Evolutionary conservation across 64 coral and sea anemone species (phyloP).

Genomic region (Stichodactyla mertensii): DNA sequence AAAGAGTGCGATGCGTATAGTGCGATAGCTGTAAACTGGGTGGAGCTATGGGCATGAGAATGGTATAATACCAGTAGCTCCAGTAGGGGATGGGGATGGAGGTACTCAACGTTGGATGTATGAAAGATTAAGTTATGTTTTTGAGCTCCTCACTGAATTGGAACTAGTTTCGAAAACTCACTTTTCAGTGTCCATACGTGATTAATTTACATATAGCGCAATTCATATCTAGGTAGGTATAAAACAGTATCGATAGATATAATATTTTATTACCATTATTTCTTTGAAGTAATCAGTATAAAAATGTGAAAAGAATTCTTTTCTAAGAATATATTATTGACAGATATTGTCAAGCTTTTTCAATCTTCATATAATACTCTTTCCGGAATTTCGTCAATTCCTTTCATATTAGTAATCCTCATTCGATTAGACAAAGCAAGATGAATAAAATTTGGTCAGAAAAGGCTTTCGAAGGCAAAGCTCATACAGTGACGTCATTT

Average conservation of each 20-base stretch:
- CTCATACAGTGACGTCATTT: conserved; percentile 5
- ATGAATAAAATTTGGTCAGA: background rate
- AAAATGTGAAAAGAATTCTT: background rate
- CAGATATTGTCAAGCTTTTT: background rate
- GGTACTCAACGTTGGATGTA: too few species aligned
- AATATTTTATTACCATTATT: too few species aligned
- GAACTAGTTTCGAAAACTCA: too few species aligned
- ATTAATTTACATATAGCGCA: background rate
- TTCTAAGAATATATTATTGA: background rate
- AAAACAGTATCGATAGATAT: too few species aligned
- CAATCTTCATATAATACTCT: background rate
- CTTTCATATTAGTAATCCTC: conserved; percentile 10
- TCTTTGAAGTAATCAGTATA: background rate
- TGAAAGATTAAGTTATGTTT: too few species aligned
- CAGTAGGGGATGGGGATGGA: too few species aligned
- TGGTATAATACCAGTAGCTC: too few species aligned
- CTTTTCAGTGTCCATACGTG: background rate
- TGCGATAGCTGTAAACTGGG: too few species aligned
- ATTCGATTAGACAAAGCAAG: conserved; percentile 5
- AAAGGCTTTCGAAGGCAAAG: background rate
- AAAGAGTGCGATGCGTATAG: too few species aligned
- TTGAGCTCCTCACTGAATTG: too few species aligned
- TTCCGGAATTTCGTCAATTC: conserved; percentile 12
- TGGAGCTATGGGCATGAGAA: too few species aligned
- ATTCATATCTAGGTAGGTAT: background rate